These are phyloP conservation scores for Vulpes ferrilata DNA, from an alignment of 2,113 vertebrate genomes.

Conservation along the genomic window DNA sequence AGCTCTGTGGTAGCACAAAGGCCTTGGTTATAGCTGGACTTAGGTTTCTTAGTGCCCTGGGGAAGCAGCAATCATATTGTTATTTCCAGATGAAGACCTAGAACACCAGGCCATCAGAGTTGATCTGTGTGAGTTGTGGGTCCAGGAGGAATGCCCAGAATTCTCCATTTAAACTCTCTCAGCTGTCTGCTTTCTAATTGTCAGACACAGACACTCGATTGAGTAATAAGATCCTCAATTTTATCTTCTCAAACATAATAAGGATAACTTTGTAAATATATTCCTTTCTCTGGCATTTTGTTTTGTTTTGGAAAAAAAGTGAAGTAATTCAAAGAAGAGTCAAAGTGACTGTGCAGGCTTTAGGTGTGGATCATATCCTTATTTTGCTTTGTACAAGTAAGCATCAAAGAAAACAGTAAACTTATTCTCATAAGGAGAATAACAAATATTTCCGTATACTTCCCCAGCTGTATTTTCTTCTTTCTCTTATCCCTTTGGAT, in stretches of 20 bases:
- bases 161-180: background rate
- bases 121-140: background rate
- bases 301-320: background rate
- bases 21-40: background rate
- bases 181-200: background rate
- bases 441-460: background rate
- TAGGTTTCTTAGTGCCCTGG: background rate
- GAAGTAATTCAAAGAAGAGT: background rate
- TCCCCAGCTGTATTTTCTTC: background rate
- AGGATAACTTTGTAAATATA: background rate
- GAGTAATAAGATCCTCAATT: background rate
- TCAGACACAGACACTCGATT: background rate
- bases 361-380: background rate
- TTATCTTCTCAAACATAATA: background rate
- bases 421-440: background rate
- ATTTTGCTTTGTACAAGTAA: background rate
- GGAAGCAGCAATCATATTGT: background rate
- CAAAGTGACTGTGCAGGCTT: background rate
- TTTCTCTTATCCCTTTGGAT: background rate
- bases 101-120: background rate
- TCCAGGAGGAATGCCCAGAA: background rate
- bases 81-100: background rate
- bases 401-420: background rate
- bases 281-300: background rate
- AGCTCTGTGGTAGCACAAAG: background rate